Evolutionary conservation across 1,140 invertebrate species (phyloP).

Genomic region (Camponotus floridanus): DNA sequence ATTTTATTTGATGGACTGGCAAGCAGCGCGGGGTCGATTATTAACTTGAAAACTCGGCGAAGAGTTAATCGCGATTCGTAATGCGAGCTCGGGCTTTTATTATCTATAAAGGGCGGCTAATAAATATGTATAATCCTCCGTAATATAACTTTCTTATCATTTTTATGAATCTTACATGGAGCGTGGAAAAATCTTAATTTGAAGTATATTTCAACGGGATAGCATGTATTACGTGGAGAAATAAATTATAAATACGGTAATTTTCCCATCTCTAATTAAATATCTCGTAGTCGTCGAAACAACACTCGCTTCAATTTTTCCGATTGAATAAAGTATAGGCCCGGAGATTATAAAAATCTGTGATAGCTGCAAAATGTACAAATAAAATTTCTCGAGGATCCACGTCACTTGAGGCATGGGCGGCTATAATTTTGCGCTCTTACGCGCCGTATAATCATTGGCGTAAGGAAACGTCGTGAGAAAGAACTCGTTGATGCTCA

Average conservation of each 20-base stretch:
- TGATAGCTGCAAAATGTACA: constrained; percentile 55
- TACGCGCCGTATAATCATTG: constrained; percentile 43
- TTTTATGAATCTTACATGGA: not conserved
- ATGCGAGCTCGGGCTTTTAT: not conserved
- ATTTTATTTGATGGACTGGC: not conserved
- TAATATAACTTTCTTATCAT: not conserved
- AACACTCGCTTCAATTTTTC: constrained; percentile 7
- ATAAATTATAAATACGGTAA: constrained; percentile 45
- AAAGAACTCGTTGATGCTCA: constrained; percentile 64
- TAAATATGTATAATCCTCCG: not conserved
- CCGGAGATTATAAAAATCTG: constrained; percentile 20
- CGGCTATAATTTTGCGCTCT: constrained; percentile 53
- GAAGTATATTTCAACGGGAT: constrained; percentile 2
- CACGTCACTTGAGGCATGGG: constrained; percentile 50
- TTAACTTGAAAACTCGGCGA: not conserved
- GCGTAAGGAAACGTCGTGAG: constrained; percentile 67
- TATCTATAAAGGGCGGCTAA: not conserved
- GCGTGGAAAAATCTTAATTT: not conserved
- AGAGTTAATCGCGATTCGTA: not conserved
- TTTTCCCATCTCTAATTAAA: constrained; percentile 8
- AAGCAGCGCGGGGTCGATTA: not conserved
- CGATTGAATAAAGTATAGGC: constrained; percentile 19
- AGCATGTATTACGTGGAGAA: not conserved
- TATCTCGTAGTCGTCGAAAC: not conserved
- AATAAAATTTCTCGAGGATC: constrained; percentile 40